Evolutionary conservation across 1,140 invertebrate species (phyloP), one percentile per base, ranked within the genome.

Genomic region (Zophobas morio): DNA sequence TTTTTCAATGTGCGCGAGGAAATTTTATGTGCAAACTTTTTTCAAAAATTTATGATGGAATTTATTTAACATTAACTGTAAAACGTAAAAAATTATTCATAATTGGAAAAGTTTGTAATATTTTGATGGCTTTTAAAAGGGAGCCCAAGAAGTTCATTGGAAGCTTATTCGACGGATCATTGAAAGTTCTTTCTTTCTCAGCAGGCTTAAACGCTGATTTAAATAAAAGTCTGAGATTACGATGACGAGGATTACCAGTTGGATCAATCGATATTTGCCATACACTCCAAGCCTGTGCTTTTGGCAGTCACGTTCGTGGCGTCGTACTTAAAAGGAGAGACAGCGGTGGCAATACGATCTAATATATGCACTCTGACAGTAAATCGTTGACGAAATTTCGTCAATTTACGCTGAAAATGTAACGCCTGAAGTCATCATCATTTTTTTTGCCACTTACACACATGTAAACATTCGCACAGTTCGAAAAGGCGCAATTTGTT

Each of bases 71-170:
- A 66, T 66, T 42, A 66, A 66, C 37, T 40, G 60, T 66, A 42
- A 42, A 66, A 20, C 49, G 20, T 66, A 66, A 66, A 66, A 60
- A 66, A 66, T 66, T 66, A 66, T 42, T 66, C 60, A 42, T 66
- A 66, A 66, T 66, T 66, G 60, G 60, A 66, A 66, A 66, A 66
- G 60, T 66, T 66, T 66, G 60, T 47, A 66, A 66, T 66, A 66
- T 66, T 66, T 66, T 66, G 60, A 66, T 66, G n/a, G 60, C 60
- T 66, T 66, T 66, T 36, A 1, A 66, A 66, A 66, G 60, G 20
- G 32, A 63, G 60, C n/a, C 39, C 20, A 40, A 51, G 49, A 20
- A 66, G 37, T 34, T 66, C 60, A 40, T 34, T 66, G 60, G 60
- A 42, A 66, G 60, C 60, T 66, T 66, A 66, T 66, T 66, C 60